phyloP scores from a whole-genome alignment of 30 jellyfish, hydroid and myxozoan genomes.

The Aurelia coerulea region DNA sequence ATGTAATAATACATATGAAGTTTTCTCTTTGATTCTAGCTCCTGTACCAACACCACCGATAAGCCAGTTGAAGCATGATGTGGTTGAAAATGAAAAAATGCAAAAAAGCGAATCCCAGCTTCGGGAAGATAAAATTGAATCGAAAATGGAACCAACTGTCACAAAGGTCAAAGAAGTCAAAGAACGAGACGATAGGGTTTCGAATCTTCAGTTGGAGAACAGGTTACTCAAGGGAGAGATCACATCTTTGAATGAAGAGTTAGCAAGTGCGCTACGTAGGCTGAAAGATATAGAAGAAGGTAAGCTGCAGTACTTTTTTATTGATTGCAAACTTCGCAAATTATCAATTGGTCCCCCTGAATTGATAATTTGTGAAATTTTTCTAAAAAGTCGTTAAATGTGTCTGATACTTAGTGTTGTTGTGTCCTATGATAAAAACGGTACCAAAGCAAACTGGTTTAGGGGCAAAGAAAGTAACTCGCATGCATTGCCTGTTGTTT shows the following conservation, averaged over 20 bases:
- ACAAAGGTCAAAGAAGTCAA: neutral
- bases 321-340: neutral
- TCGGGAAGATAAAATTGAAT: neutral
- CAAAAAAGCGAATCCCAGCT: neutral
- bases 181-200: constrained; percentile 66
- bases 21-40: too few species aligned
- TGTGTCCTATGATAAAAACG: too few species aligned
- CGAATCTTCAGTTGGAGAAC: constrained; percentile 91
- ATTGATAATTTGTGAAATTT: too few species aligned
- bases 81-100: neutral
- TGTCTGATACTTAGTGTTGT: too few species aligned
- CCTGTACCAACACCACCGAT: too few species aligned
- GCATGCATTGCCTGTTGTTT: too few species aligned
- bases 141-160: neutral
- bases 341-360: too few species aligned
- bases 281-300: constrained; percentile 82
- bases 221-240: constrained; percentile 85
- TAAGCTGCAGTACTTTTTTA: neutral
- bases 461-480: too few species aligned
- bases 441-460: too few species aligned
- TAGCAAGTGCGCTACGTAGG: constrained; percentile 61
- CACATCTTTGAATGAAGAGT: constrained; percentile 85
- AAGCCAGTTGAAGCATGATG: neutral
- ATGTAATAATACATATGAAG: too few species aligned
- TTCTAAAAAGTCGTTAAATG: too few species aligned